These are phyloP conservation scores for Grammatotria lemairii DNA, from an alignment of 2,113 vertebrate species.

Conservation along the genomic window DNA sequence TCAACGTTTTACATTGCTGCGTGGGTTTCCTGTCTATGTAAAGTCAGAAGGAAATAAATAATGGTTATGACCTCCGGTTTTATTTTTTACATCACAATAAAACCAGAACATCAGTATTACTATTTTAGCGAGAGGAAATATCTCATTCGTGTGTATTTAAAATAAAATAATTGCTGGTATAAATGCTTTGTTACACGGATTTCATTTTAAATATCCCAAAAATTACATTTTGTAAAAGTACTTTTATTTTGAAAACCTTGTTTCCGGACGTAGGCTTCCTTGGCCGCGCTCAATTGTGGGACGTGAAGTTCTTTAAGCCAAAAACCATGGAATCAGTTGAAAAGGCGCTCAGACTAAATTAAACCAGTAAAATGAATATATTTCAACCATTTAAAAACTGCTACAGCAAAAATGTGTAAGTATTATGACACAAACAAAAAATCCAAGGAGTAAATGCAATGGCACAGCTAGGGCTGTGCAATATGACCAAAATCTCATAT, in stretches of 20 bases:
- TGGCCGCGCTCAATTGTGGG: background rate
- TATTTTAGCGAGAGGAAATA: fast-evolving
- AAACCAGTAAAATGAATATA: background rate
- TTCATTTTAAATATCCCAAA: background rate
- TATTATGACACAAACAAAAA: background rate
- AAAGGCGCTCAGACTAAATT: background rate
- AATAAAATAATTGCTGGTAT: fast-evolving
- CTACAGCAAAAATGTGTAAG: background rate
- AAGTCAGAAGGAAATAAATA: background rate
- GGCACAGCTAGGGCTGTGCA: background rate
- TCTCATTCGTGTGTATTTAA: background rate
- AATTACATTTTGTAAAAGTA: background rate
- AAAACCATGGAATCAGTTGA: background rate
- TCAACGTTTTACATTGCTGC: background rate
- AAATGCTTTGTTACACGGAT: fast-evolving
- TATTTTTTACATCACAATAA: background rate
- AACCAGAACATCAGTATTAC: background rate
- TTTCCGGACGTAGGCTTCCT: background rate
- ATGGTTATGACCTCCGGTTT: background rate
- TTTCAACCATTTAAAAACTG: background rate
- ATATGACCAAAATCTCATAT: background rate
- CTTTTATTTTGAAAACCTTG: background rate
- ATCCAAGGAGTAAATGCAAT: background rate
- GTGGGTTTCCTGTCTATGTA: background rate
- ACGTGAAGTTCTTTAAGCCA: background rate